These are phyloP conservation scores for Barypeithes pellucidus DNA, from an alignment of 2,888 invertebrate genomes.

Conservation along the genomic window DNA sequence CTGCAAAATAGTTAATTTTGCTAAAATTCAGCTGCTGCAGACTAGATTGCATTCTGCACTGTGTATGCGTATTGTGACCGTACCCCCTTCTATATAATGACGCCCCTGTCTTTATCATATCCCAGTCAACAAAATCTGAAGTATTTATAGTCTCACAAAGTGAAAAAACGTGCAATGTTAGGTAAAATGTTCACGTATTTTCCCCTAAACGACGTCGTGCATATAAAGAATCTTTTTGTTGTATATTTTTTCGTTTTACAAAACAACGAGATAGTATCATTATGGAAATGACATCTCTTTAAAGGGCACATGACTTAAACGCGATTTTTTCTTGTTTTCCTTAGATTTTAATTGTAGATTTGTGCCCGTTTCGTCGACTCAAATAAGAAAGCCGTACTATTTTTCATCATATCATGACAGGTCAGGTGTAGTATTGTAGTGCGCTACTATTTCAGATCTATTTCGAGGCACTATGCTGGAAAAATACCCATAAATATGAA, in stretches of 20 bases:
- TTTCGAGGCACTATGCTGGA: too few species aligned
- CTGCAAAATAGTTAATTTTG: too few species aligned
- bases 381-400: too few species aligned
- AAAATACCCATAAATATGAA: too few species aligned
- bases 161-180: conserved; percentile 10
- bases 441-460: too few species aligned
- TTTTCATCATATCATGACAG: too few species aligned
- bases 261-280: conserved; percentile 40
- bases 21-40: too few species aligned
- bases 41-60: too few species aligned
- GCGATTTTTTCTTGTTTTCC: background rate
- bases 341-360: background rate
- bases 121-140: conserved; percentile 11
- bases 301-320: background rate
- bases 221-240: conserved; percentile 6
- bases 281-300: conserved; percentile 9
- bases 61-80: too few species aligned
- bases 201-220: conserved; percentile 7
- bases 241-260: conserved; percentile 30
- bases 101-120: conserved; percentile 5
- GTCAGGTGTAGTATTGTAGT: too few species aligned
- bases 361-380: background rate
- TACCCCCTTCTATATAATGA: too few species aligned
- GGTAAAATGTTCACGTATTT: conserved; percentile 8
- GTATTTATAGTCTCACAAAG: conserved; percentile 12